These are phyloP conservation scores for Trichoplusia ni DNA, from an alignment of 1,140 invertebrate genomes.

Conservation along the genomic window DNA sequence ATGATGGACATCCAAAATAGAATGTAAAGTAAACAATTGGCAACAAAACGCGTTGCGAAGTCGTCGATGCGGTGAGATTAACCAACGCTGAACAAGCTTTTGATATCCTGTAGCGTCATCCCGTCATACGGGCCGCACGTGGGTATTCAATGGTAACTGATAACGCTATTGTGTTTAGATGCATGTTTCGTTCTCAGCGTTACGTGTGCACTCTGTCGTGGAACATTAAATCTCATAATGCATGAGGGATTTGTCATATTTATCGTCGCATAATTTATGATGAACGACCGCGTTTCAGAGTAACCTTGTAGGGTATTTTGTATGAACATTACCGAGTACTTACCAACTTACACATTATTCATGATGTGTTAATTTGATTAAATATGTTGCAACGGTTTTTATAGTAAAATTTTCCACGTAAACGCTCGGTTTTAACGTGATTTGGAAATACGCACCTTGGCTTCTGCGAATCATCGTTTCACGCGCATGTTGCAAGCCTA, in stretches of 20 bases:
- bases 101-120: slow-evolving; percentile 45
- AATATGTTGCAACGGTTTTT: too few relatives aligned
- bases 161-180: slow-evolving; percentile 23
- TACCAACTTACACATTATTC: neutral
- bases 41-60: slow-evolving; percentile 67
- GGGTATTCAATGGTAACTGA: slow-evolving; percentile 23
- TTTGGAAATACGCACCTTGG: slow-evolving; percentile 1
- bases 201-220: neutral
- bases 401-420: too few relatives aligned
- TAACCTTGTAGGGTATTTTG: neutral
- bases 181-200: neutral
- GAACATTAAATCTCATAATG: slow-evolving; percentile 21
- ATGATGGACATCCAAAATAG: slow-evolving; percentile 78
- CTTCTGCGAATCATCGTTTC: slow-evolving; percentile 2
- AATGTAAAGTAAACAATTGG: slow-evolving; percentile 71
- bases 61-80: slow-evolving; percentile 53
- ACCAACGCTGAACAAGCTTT: slow-evolving; percentile 48
- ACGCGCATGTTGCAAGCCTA: slow-evolving; percentile 1
- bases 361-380: too few relatives aligned
- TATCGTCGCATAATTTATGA: slow-evolving; percentile 2
- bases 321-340: neutral
- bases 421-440: neutral
- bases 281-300: neutral
- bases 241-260: slow-evolving; percentile 5
- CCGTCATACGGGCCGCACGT: slow-evolving; percentile 33